A percentile compares a stretch with the other conserved stretches of the same genome.
These are phyloP conservation scores for Drosophila mojavensis DNA, from an alignment of 1,140 invertebrate species.

Conservation along the genomic window DNA sequence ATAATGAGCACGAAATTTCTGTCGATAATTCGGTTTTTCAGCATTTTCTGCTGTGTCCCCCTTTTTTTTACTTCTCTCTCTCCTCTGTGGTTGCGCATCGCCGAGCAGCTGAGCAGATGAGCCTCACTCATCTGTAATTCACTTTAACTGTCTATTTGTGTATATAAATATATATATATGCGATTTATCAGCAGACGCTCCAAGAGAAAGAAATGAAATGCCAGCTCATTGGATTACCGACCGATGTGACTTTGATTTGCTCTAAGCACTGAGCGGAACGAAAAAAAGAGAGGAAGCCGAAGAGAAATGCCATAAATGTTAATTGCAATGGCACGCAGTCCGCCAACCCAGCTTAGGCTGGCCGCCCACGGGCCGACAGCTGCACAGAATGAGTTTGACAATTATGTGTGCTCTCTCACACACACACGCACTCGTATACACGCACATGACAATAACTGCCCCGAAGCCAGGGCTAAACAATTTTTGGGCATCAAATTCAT, in stretches of 20 bases:
- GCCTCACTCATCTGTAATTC: conserved; percentile 71
- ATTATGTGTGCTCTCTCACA: conserved; percentile 58
- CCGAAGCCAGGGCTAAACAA: conserved; percentile 54
- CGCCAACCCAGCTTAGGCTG: conserved; percentile 14
- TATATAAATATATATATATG: conserved; percentile 25
- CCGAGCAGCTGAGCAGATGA: conserved; percentile 15
- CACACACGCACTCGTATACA: conserved; percentile 10
- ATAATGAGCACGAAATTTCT: conserved; percentile 77
- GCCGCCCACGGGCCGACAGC: conserved; percentile 49
- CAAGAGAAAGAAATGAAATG: conserved; percentile 52
- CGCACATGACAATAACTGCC: conserved; percentile 51
- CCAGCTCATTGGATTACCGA: conserved; percentile 73
- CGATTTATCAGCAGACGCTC: conserved; percentile 63
- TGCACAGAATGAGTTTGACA: conserved; percentile 62
- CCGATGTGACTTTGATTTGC: conserved; percentile 68
- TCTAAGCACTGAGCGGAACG: conserved; percentile 33
- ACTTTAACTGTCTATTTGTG: conserved; percentile 73
- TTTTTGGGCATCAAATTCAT: conserved; percentile 79
- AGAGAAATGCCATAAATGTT: conserved; percentile 76
- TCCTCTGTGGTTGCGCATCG: conserved; percentile 51
- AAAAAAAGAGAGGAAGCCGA: not conserved
- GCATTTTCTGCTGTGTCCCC: conserved; percentile 38
- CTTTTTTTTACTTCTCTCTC: conserved; percentile 15
- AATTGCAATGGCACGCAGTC: conserved; percentile 63
- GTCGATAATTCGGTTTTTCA: conserved; percentile 72